Evolutionary conservation across 2,113 vertebrate species (phyloP).

Genomic region (Pangasianodon hypophthalmus): DNA sequence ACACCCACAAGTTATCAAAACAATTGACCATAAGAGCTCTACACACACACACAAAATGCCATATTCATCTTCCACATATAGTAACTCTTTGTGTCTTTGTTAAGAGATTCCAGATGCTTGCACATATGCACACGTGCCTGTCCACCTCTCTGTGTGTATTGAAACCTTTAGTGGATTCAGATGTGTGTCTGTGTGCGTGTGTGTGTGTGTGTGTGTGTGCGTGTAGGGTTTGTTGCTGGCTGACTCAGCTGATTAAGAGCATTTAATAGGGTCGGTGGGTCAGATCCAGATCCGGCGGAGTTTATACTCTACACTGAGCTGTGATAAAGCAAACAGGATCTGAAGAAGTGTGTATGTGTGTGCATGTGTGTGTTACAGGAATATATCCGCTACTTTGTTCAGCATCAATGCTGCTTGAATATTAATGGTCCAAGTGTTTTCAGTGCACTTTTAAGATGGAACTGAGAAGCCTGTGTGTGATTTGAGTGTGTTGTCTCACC

Average conservation of each 20-base stretch:
- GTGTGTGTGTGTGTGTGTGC: slow-evolving; percentile 38
- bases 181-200: slow-evolving; percentile 37
- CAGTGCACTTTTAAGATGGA: not conserved
- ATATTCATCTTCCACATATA: slow-evolving; percentile 59
- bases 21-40: slow-evolving; percentile 56
- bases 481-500: slow-evolving; percentile 8
- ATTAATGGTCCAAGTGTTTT: not conserved
- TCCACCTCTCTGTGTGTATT: slow-evolving; percentile 44
- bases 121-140: slow-evolving; percentile 52
- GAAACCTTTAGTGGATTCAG: slow-evolving; percentile 26
- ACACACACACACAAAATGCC: slow-evolving; percentile 44
- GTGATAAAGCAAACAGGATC: slow-evolving; percentile 16
- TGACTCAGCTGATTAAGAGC: slow-evolving; percentile 67
- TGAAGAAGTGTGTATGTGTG: slow-evolving; percentile 4
- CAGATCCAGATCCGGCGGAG: slow-evolving; percentile 53
- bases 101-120: slow-evolving; percentile 73
- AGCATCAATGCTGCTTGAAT: slow-evolving; percentile 4
- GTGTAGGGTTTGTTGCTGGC: slow-evolving; percentile 36
- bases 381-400: not conserved
- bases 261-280: slow-evolving; percentile 63
- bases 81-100: slow-evolving; percentile 65
- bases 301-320: slow-evolving; percentile 45
- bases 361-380: not conserved
- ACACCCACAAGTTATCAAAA: slow-evolving; percentile 67
- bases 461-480: slow-evolving; percentile 3